Evolutionary conservation across 2,113 vertebrate species (phyloP).

Genomic region (Hippocampus zosterae): DNA sequence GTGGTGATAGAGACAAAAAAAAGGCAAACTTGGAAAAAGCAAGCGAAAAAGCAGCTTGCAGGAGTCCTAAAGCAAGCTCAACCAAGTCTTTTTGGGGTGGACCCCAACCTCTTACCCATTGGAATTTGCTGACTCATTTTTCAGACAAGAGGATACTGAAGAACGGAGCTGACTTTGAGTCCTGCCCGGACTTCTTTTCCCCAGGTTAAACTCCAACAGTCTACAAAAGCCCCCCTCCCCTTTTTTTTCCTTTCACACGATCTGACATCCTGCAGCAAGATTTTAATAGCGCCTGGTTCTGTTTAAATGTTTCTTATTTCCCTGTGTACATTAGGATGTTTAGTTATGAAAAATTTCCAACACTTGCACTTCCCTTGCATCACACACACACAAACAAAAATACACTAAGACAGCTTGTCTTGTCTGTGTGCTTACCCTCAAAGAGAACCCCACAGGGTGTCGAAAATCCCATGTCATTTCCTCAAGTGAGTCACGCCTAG

Average conservation of each 20-base stretch:
- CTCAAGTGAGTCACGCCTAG: slow-evolving; percentile 24
- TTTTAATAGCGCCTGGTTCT: slow-evolving; percentile 51
- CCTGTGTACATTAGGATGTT: slow-evolving; percentile 54
- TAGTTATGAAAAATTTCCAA: slow-evolving; percentile 54
- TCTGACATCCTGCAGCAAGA: slow-evolving; percentile 52
- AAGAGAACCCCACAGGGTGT: slow-evolving; percentile 24
- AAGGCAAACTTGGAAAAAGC: slow-evolving; percentile 1
- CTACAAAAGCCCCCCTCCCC: slow-evolving; percentile 21
- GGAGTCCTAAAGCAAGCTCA: slow-evolving; percentile 16
- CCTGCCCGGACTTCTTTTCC: slow-evolving; percentile 39
- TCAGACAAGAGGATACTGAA: slow-evolving; percentile 37
- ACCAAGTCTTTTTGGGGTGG: slow-evolving; percentile 30
- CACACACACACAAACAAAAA: slow-evolving; percentile 12
- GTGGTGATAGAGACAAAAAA: slow-evolving; percentile 13
- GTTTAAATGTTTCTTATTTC: slow-evolving; percentile 38
- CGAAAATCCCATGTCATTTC: slow-evolving; percentile 23
- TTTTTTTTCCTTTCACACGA: slow-evolving; percentile 35
- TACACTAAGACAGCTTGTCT: slow-evolving; percentile 15
- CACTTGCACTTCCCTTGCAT: not conserved
- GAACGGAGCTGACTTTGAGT: slow-evolving; percentile 42
- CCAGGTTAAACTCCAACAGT: slow-evolving; percentile 47
- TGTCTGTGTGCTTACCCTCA: slow-evolving; percentile 43
- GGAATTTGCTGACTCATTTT: slow-evolving; percentile 54
- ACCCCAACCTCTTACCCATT: not conserved
- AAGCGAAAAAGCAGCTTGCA: slow-evolving; percentile 16